Evolutionary conservation across 1,140 invertebrate genomes (phyloP).

Genomic region (Drosophila paulistorum): DNA sequence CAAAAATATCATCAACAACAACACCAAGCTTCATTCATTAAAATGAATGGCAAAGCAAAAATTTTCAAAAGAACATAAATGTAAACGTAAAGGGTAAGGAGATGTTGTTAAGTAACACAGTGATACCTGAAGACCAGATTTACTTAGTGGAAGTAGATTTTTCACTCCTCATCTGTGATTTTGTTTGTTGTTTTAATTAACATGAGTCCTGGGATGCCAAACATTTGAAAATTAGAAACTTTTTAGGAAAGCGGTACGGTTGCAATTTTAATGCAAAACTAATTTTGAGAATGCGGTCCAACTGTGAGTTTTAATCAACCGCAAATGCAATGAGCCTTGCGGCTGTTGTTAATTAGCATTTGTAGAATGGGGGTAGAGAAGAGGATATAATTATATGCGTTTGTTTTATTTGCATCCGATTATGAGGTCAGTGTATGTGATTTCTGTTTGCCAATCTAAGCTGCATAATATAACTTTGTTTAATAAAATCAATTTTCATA

Average conservation of each 20-base stretch:
- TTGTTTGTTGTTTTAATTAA: conserved; percentile 18
- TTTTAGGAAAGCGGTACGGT: neutral
- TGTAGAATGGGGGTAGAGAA: neutral
- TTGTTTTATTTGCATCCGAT: neutral
- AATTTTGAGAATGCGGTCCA: conserved; percentile 17
- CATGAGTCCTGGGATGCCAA: neutral
- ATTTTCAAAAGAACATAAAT: conserved; percentile 16
- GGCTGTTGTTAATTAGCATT: conserved; percentile 50
- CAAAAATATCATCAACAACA: conserved; percentile 17
- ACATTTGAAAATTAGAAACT: neutral
- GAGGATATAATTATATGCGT: neutral
- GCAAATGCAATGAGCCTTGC: conserved; percentile 41
- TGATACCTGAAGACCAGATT: conserved; percentile 14
- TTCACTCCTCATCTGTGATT: neutral
- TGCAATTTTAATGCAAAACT: conserved; percentile 33
- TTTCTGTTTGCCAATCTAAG: neutral
- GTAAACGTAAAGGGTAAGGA: neutral
- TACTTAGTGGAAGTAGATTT: neutral
- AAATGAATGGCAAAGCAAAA: conserved; percentile 37
- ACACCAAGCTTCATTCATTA: conserved; percentile 41
- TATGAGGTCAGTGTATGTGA: neutral
- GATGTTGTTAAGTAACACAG: neutral
- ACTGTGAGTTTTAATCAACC: conserved; percentile 39
- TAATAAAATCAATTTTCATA: neutral
- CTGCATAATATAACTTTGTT: neutral